A percentile compares a stretch with the other conserved stretches of the same genome.
Conservation (phyloP, 2,113 vertebrate species). For the Ctenodactylus gundi region DNA sequence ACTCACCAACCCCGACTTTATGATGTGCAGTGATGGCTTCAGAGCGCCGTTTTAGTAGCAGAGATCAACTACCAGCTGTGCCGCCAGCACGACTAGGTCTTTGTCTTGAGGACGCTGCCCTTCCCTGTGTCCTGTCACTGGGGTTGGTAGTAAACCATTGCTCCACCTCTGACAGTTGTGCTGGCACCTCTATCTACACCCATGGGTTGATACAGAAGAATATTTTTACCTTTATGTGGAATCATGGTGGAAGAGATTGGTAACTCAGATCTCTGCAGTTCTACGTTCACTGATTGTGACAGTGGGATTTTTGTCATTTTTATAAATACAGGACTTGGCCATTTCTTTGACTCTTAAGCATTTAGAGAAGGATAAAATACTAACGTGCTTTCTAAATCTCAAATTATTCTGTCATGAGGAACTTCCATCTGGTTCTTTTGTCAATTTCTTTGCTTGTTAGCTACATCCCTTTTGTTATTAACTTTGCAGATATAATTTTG, state of each 20-base stretch:
- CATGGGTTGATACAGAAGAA: too few relatives aligned
- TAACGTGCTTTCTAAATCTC: slow-evolving; percentile 42
- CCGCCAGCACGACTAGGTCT: accelerated
- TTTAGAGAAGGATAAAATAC: slow-evolving; percentile 56
- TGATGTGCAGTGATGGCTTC: slow-evolving; percentile 99
- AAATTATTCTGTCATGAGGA: background rate
- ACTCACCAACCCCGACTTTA: slow-evolving; percentile 97
- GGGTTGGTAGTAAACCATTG: background rate
- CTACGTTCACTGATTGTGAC: slow-evolving; percentile 63
- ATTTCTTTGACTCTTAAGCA: slow-evolving; percentile 21
- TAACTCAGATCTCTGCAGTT: background rate
- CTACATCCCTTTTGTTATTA: background rate
- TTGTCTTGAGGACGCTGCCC: background rate
- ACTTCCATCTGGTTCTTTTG: background rate
- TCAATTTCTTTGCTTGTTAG: background rate
- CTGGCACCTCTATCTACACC: slow-evolving; percentile 44
- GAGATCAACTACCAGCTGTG: slow-evolving; percentile 94
- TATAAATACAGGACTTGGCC: slow-evolving; percentile 66
- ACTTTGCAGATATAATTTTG: background rate
- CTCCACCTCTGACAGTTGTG: background rate
- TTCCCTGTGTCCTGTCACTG: background rate
- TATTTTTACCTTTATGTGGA: slow-evolving; percentile 72
- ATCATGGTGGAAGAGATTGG: slow-evolving; percentile 58
- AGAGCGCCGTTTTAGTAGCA: slow-evolving; percentile 98
- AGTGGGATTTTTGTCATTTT: slow-evolving; percentile 56